Conservation (phyloP, 1,140 invertebrate species). For the Phocides pigmalion region DNA sequence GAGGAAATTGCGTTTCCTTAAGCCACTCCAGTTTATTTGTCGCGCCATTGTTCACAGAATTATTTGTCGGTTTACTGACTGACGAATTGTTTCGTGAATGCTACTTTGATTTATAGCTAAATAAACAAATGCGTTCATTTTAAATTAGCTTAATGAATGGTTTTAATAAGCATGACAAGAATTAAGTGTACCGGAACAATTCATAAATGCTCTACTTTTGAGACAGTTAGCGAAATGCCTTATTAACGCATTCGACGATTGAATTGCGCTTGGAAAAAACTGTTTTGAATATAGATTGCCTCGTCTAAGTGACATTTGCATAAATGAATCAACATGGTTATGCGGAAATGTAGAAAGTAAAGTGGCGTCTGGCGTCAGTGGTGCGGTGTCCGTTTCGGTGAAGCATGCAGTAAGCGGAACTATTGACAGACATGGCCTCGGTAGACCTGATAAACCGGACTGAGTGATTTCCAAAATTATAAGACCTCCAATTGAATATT, state of each 20-base stretch:
- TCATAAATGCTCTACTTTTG: background rate
- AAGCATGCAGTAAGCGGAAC: constrained; percentile 32
- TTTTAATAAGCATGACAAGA: background rate
- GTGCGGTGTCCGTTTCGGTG: constrained; percentile 23
- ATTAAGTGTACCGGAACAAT: background rate
- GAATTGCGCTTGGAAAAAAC: constrained; percentile 10
- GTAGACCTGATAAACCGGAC: background rate
- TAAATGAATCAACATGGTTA: constrained; percentile 35
- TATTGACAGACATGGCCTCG: background rate
- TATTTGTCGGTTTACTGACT: constrained; percentile 30
- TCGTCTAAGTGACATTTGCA: constrained; percentile 29
- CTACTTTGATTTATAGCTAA: constrained; percentile 4
- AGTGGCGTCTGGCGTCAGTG: constrained; percentile 25
- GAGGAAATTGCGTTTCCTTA: constrained; percentile 80
- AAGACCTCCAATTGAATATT: too few relatives aligned
- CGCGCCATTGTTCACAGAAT: constrained; percentile 54
- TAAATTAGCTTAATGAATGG: background rate
- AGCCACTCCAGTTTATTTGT: constrained; percentile 74
- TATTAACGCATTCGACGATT: background rate
- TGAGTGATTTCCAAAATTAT: background rate
- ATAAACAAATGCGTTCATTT: background rate
- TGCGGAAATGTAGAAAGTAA: constrained; percentile 44
- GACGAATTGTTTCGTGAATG: constrained; percentile 34
- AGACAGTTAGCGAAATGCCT: background rate
- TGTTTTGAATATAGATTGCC: constrained; percentile 18